phyloP scores from a whole-genome alignment of 2,113 vertebrate species.

The Lepidiolamprologus cunningtoni region DNA sequence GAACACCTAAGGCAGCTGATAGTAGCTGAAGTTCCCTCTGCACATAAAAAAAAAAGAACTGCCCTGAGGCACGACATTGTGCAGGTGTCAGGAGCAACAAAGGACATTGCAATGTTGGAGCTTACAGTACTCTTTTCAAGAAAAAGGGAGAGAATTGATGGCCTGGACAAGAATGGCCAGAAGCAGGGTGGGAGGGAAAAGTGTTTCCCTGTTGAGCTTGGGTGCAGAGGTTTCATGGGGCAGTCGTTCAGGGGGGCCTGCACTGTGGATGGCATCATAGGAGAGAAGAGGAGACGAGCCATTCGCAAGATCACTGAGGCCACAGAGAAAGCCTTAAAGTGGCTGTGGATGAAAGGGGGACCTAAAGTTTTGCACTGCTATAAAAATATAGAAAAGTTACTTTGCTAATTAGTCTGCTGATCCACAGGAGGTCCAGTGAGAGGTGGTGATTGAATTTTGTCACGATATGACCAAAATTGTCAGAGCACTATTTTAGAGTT shows the following conservation, averaged over 20 bases:
- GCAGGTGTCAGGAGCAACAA: background rate
- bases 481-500: background rate
- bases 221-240: background rate
- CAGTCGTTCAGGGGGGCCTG: background rate
- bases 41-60: background rate
- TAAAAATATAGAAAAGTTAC: background rate
- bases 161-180: background rate
- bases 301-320: background rate
- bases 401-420: background rate
- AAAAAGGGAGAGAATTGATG: background rate
- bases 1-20: background rate
- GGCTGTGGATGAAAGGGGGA: background rate
- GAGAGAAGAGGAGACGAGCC: background rate
- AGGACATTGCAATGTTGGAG: background rate
- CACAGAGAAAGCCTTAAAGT: background rate
- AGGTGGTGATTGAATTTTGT: background rate
- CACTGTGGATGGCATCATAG: background rate
- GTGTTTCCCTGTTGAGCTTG: background rate
- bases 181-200: background rate
- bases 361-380: background rate
- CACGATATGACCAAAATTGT: background rate
- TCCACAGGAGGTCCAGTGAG: background rate
- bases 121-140: background rate
- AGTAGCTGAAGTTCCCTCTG: background rate
- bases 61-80: background rate